A percentile compares a stretch with the other conserved stretches of the same genome.
Conservation (phyloP, 2,113 vertebrate genomes). For the Drymodes brunneopygia region DNA sequence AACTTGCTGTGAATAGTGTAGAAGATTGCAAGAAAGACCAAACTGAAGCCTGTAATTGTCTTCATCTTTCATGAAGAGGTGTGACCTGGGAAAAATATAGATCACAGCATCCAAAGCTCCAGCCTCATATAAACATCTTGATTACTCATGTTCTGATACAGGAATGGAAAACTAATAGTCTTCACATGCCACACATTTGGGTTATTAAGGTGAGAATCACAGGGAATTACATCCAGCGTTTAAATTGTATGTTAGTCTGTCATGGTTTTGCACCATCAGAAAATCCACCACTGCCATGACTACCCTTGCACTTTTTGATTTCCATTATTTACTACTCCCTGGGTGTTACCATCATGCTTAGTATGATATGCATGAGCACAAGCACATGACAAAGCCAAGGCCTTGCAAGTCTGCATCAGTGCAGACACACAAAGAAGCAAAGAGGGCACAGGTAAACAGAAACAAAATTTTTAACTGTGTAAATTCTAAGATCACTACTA, state of each 20-base stretch:
- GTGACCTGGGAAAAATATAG: conserved; percentile 31
- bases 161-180: not conserved
- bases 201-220: not conserved
- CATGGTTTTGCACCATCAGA: not conserved
- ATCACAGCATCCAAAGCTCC: not conserved
- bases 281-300: not conserved
- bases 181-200: not conserved
- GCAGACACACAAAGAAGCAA: not conserved
- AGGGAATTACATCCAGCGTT: not conserved
- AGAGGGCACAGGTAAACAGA: not conserved
- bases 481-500: not conserved
- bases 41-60: conserved; percentile 29
- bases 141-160: not conserved
- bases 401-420: not conserved
- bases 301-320: not conserved
- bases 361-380: fast-evolving
- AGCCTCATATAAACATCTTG: not conserved
- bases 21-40: not conserved
- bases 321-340: not conserved
- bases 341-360: not conserved
- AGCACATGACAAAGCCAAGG: not conserved
- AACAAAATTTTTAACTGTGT: not conserved
- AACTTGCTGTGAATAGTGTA: conserved; percentile 15
- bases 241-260: not conserved
- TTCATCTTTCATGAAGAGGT: conserved; percentile 27